phyloP scores from a whole-genome alignment of 2,797 vertebrate species.

The Intellagama lesueurii region DNA sequence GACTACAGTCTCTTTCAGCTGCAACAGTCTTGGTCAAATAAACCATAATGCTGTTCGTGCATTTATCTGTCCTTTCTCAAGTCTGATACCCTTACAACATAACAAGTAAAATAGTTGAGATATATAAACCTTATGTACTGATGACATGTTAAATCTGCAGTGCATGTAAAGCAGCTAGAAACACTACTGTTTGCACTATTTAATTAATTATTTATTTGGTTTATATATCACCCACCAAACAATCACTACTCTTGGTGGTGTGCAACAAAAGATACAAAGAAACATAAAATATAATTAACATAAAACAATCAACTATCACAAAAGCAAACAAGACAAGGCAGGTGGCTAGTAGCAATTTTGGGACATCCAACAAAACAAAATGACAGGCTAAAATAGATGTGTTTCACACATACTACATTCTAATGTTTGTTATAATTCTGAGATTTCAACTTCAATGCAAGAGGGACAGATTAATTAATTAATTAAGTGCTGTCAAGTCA shows the following conservation, averaged over 20 bases:
- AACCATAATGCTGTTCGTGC: neutral
- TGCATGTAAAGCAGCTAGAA: slow-evolving; percentile 62
- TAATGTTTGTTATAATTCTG: neutral
- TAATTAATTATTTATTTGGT: too few species aligned
- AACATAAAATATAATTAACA: too few species aligned
- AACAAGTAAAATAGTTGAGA: slow-evolving; percentile 53
- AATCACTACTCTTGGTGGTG: too few species aligned
- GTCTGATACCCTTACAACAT: neutral
- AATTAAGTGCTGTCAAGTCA: too few species aligned
- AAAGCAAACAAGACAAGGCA: too few species aligned
- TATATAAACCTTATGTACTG: slow-evolving; percentile 45
- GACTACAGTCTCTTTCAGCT: neutral
- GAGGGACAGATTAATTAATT: too few species aligned
- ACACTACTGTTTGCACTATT: slow-evolving; percentile 74
- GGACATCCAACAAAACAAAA: too few species aligned
- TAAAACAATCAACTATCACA: too few species aligned
- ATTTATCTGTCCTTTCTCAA: neutral
- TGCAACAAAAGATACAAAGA: too few species aligned
- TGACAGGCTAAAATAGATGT: too few species aligned
- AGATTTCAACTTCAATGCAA: neutral
- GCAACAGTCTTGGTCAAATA: neutral
- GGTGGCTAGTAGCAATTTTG: too few species aligned
- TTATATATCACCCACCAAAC: too few species aligned
- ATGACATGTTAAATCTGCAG: slow-evolving; percentile 61
- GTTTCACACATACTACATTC: neutral